These are phyloP conservation scores for Diarsia mendica DNA, from an alignment of 2,888 invertebrate genomes.

Conservation along the genomic window DNA sequence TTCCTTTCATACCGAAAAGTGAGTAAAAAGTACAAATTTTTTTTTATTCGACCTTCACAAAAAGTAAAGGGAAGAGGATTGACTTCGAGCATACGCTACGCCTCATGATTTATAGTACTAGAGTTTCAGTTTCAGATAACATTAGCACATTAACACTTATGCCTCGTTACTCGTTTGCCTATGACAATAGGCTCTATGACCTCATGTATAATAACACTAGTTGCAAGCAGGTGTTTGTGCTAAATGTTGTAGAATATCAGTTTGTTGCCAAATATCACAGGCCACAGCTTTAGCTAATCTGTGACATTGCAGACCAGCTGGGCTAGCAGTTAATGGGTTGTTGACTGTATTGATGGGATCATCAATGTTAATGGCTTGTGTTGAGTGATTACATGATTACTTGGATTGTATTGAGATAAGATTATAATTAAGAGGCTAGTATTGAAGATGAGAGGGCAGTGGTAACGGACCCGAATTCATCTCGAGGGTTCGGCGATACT, in stretches of 20 bases:
- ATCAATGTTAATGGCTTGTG: constrained; percentile 1
- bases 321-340: neutral
- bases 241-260: constrained; percentile 27
- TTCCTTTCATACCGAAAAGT: neutral
- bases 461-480: neutral
- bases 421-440: neutral
- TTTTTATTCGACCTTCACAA: too few species aligned
- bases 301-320: constrained; percentile 9
- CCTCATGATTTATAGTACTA: too few species aligned
- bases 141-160: constrained; percentile 16
- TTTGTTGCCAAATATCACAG: constrained; percentile 41
- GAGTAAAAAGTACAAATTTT: neutral
- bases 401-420: neutral
- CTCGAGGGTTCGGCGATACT: neutral
- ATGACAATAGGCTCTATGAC: constrained; percentile 5
- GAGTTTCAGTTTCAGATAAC: too few species aligned
- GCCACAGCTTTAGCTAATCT: constrained; percentile 8
- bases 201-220: constrained; percentile 5
- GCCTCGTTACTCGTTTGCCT: neutral
- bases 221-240: constrained; percentile 34
- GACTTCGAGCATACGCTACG: neutral
- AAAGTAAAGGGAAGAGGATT: neutral
- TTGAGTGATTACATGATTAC: neutral
- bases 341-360: neutral
- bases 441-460: neutral